Evolutionary conservation across 1,140 invertebrate genomes (phyloP), one percentile per base, ranked within the genome.

Genomic region (Psilanteris sp.): DNA sequence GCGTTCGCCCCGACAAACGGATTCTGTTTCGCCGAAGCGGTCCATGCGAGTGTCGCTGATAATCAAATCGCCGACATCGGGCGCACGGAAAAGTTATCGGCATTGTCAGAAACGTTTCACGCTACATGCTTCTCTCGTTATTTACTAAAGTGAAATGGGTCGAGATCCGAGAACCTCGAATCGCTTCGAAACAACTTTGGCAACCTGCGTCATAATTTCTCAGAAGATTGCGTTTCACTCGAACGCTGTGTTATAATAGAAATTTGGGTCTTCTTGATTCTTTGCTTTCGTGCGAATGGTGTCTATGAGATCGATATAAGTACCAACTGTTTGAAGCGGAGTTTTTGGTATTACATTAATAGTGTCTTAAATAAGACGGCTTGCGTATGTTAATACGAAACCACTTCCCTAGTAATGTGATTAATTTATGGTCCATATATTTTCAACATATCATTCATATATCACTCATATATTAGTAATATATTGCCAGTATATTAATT

Each of bases 191-290:
- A 57, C 22, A 29, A 24, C 39, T 62, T 48, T 62, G 27, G 20
- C 24, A 52, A 39, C 29, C 31, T 9, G 55, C 46, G 55, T 71
- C 37, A 62, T 71, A 61, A 54, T 46, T 71, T 71, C 67, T 31
- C 18, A 24, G 67, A 71, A 71, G 27, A 41, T 50, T 18, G 39
- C 41, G 29, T 31, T 57, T 48, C 15, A 14, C 31, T 13, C 14
- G 29, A 55, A 29, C 16, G 27, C 41, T 10, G 27, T 24, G 37
- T 68, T 68, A 67, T 54, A 55, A 55, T 67, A 54, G 50, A 41
- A 31, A 20, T n/a, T 50, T 16, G 16, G 46, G 27, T 62, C 32
- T 62, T 61, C 31, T 9, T 7, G 41, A 41, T 41, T 37, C 50
- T 29, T 13, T 7, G 4, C 13, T 27, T 26, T 16, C 16, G 1